A percentile compares a stretch with the other conserved stretches of the same genome.
Evolutionary conservation across 2,888 invertebrate species (phyloP).

Genomic region (Cephus spinipes): DNA sequence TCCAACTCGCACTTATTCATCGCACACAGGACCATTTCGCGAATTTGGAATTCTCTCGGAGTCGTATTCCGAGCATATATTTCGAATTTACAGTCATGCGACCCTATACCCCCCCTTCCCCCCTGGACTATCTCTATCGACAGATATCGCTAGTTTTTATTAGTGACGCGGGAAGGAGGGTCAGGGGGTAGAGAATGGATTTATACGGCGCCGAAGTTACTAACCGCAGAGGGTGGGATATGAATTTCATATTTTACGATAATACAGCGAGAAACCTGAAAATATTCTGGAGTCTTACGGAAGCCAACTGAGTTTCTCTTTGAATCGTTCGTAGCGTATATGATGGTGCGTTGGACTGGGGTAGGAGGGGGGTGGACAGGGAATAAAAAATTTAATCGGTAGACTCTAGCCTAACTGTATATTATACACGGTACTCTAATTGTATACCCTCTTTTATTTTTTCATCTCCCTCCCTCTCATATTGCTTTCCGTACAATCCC

Average conservation of each 20-base stretch:
- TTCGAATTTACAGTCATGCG: conserved; percentile 4
- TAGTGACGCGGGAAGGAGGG: background rate
- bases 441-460: background rate
- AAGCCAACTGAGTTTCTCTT: background rate
- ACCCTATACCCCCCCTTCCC: background rate
- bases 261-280: conserved; percentile 28
- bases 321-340: background rate
- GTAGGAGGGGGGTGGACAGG: rapidly evolving
- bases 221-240: conserved; percentile 29
- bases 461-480: background rate
- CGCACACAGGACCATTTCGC: background rate
- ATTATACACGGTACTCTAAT: background rate
- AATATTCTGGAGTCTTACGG: background rate
- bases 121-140: background rate
- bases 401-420: background rate
- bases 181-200: background rate
- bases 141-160: conserved; percentile 7
- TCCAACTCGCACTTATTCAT: background rate
- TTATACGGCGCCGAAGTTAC: conserved; percentile 8
- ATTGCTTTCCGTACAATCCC: background rate
- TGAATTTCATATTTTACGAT: conserved; percentile 53
- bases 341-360: too few relatives aligned
- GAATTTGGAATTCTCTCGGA: background rate
- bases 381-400: background rate
- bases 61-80: conserved; percentile 3